phyloP scores from a whole-genome alignment of 2,113 vertebrate genomes.

The Acanthochromis polyacanthus region DNA sequence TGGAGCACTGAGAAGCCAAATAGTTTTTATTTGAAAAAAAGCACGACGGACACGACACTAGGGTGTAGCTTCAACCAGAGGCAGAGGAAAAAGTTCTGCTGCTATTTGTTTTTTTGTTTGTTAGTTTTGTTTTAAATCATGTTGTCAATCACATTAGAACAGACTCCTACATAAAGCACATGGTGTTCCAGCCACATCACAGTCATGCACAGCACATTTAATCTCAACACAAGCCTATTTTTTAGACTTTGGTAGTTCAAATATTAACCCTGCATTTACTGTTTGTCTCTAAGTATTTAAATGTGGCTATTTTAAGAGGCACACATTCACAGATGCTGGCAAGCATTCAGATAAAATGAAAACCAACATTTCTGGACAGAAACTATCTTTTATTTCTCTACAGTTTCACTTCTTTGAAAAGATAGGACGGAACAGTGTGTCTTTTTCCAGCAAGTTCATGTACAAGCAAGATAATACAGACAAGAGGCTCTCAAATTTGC shows the following conservation, averaged over 20 bases:
- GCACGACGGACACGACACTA: background rate
- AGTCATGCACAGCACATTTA: background rate
- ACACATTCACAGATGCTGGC: background rate
- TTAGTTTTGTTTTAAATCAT: too few species aligned
- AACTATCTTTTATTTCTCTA: background rate
- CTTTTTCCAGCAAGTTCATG: background rate
- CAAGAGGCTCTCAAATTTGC: background rate
- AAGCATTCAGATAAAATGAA: background rate
- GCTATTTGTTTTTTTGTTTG: background rate
- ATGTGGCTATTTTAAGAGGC: background rate
- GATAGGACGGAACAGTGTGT: background rate
- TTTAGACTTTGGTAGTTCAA: background rate
- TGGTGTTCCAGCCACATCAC: background rate
- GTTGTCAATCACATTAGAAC: background rate
- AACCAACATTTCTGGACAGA: background rate
- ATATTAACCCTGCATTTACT: background rate
- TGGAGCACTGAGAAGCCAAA: background rate
- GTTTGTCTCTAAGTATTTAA: background rate
- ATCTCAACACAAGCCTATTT: slow-evolving; percentile 1
- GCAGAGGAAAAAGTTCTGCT: background rate
- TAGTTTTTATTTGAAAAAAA: background rate
- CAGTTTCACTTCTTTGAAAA: background rate
- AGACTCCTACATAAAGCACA: background rate
- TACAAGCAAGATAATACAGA: background rate
- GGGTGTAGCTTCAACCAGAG: background rate